phyloP scores from a whole-genome alignment of 2,113 vertebrate species.

The Abramis brama region DNA sequence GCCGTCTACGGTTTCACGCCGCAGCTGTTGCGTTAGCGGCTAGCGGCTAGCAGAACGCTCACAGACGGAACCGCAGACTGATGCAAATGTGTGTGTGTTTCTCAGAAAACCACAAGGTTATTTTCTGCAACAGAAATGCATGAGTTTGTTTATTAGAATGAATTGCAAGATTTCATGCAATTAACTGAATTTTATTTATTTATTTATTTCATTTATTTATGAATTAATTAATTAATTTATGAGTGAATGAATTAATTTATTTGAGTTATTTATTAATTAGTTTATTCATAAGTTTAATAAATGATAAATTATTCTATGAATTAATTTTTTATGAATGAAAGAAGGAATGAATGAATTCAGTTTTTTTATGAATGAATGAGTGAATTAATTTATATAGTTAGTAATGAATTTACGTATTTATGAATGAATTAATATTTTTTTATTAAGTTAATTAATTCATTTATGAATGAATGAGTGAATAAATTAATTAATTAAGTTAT shows the following conservation, averaged over 20 bases:
- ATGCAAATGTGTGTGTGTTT: neutral
- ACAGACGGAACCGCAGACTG: neutral
- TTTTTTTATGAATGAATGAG: neutral
- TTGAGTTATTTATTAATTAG: neutral
- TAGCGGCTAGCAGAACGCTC: conserved; percentile 23
- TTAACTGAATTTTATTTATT: neutral
- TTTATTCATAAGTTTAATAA: neutral
- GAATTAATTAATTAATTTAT: neutral
- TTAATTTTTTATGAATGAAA: neutral
- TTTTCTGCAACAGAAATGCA: neutral
- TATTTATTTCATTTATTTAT: neutral
- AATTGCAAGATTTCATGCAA: neutral
- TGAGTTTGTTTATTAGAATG: neutral
- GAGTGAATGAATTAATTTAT: neutral
- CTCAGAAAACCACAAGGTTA: neutral
- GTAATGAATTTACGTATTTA: neutral
- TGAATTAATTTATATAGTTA: neutral
- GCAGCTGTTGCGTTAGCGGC: conserved; percentile 8
- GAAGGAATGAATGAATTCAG: neutral
- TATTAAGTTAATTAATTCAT: no score
- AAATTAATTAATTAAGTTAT: no score
- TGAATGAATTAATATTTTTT: neutral
- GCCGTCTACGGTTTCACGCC: conserved; percentile 41
- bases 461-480: no score
- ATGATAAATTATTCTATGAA: neutral